Evolutionary conservation across 1,140 invertebrate species (phyloP).

Genomic region (Drosophila kurseongensis): DNA sequence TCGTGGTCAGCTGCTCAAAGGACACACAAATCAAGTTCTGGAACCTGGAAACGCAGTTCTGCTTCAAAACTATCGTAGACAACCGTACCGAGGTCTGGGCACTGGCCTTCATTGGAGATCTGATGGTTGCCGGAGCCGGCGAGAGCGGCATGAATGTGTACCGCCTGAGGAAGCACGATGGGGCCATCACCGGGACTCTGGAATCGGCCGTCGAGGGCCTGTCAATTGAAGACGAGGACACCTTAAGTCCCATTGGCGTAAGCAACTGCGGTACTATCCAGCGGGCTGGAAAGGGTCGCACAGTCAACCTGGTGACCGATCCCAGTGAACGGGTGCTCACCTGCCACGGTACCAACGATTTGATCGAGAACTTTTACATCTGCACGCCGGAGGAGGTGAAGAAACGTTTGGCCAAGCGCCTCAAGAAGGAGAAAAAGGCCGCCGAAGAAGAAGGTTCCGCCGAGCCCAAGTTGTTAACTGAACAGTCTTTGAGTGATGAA

Average conservation of each 20-base stretch:
- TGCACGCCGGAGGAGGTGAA: slow-evolving; percentile 90
- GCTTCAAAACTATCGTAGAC: slow-evolving; percentile 96
- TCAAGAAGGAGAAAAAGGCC: slow-evolving; percentile 89
- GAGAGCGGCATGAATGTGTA: slow-evolving; percentile 95
- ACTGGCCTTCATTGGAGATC: slow-evolving; percentile 91
- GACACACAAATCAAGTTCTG: slow-evolving; percentile 99
- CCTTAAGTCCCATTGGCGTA: slow-evolving; percentile 89
- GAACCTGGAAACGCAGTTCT: slow-evolving; percentile 97
- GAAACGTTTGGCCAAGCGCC: slow-evolving; percentile 89
- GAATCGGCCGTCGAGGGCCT: slow-evolving; percentile 86
- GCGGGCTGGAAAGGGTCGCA: slow-evolving; percentile 90
- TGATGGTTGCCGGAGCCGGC: slow-evolving; percentile 93
- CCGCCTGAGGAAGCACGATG: slow-evolving; percentile 87
- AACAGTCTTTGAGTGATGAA: slow-evolving; percentile 88
- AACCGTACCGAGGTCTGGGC: slow-evolving; percentile 94
- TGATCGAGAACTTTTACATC: slow-evolving; percentile 94
- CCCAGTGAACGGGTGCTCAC: slow-evolving; percentile 89
- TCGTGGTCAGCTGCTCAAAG: slow-evolving; percentile 95
- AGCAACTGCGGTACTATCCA: slow-evolving; percentile 91
- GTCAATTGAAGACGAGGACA: slow-evolving; percentile 72
- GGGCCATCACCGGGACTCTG: slow-evolving; percentile 85
- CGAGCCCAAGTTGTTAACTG: slow-evolving; percentile 64
- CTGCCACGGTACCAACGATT: slow-evolving; percentile 93
- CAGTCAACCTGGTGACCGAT: slow-evolving; percentile 89
- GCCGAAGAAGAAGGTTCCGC: slow-evolving; percentile 32